A percentile compares a stretch with the other conserved stretches of the same genome.
Evolutionary conservation across 2,888 invertebrate genomes (phyloP).

Genomic region (Drosophila gaucha): DNA sequence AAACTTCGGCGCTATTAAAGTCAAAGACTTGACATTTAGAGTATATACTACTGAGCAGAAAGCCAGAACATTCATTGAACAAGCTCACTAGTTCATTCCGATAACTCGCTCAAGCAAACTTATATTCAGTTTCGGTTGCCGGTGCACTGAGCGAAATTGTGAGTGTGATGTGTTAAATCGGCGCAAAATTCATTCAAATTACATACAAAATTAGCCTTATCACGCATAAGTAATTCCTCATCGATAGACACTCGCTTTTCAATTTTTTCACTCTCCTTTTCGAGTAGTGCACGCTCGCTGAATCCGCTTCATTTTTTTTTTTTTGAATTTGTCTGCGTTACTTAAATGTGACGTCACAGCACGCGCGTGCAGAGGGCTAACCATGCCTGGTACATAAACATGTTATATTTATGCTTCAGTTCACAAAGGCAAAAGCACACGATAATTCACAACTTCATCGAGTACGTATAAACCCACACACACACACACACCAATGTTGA

Average conservation of each 20-base stretch:
- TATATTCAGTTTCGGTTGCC: neutral
- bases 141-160: constrained; percentile 8
- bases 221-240: neutral
- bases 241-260: neutral
- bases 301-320: neutral
- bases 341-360: neutral
- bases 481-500: constrained; percentile 4
- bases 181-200: constrained; percentile 15
- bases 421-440: constrained; percentile 41
- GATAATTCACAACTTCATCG: constrained; percentile 32
- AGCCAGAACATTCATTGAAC: no score
- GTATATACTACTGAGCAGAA: no score
- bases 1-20: no score
- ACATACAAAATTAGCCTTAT: constrained; percentile 2
- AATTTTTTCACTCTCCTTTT: neutral
- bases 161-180: neutral
- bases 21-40: no score
- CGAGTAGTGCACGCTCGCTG: constrained; percentile 3
- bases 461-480: constrained; percentile 18
- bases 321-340: neutral
- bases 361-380: neutral
- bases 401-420: constrained; percentile 67
- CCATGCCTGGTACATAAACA: constrained; percentile 36
- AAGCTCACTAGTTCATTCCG: constrained; percentile 1
- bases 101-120: neutral